Percentiles rank a stretch among this genome's conserved stretches.
These are phyloP conservation scores for Spilogale gracilis DNA, from an alignment of 2,113 vertebrate genomes.

Conservation along the genomic window DNA sequence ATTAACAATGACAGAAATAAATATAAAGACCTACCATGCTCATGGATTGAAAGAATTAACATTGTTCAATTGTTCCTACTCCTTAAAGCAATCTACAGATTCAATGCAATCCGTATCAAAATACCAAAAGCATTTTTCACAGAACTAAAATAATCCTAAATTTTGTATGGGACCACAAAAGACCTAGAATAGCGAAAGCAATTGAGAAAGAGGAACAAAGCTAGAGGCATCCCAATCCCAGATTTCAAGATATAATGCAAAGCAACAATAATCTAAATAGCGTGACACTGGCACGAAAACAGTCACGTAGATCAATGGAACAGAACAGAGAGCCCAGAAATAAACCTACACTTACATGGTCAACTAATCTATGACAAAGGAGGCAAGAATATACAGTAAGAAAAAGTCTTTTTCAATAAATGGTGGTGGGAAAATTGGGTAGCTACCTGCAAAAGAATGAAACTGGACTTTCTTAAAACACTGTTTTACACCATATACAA, in stretches of 20 bases:
- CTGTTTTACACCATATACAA: neutral
- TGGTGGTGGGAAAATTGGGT: neutral
- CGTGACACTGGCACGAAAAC: neutral
- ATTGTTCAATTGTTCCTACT: neutral
- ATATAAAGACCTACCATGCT: neutral
- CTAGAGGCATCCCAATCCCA: neutral
- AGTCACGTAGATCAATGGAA: neutral
- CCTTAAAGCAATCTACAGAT: neutral
- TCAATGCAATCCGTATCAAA: neutral
- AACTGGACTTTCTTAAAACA: neutral
- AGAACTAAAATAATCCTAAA: neutral
- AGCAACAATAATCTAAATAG: neutral
- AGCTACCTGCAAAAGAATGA: neutral
- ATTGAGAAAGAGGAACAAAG: neutral
- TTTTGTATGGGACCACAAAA: neutral
- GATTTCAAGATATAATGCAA: neutral
- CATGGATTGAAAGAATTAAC: neutral
- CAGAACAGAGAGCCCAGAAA: neutral
- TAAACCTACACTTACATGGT: neutral
- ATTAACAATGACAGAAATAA: neutral
- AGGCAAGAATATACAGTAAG: neutral
- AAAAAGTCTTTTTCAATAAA: neutral
- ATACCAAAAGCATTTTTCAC: neutral
- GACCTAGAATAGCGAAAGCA: neutral
- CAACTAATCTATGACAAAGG: neutral